Evolutionary conservation across 35 echinoderm and acorn worm genomes (phyloP).

Genomic region (Strongylocentrotus purpuratus): DNA sequence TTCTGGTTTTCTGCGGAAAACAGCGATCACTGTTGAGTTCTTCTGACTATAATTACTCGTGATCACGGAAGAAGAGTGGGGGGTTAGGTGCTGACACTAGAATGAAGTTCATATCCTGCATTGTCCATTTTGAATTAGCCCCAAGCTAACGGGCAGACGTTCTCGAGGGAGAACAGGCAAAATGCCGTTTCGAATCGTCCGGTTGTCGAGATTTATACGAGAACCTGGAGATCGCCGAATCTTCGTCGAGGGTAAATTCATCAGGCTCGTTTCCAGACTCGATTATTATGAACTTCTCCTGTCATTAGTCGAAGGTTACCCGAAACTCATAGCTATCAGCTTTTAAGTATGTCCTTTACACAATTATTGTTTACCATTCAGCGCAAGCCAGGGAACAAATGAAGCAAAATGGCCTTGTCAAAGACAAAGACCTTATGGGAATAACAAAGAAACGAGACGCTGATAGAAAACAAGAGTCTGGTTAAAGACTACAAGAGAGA

Average conservation of each 20-base stretch:
- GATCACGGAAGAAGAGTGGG: conserved; percentile 37
- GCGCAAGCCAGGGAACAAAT: no score
- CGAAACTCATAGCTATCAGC: no score
- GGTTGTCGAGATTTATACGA: neutral
- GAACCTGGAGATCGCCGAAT: neutral
- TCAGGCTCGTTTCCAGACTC: neutral
- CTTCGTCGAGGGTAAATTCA: neutral
- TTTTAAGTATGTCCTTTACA: no score
- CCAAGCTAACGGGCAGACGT: conserved; percentile 39
- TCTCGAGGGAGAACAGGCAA: neutral
- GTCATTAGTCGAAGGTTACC: neutral
- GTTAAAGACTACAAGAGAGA: neutral
- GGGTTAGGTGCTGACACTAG: conserved; percentile 31
- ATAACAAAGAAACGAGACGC: neutral
- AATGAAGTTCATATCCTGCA: conserved; percentile 41
- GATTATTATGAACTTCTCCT: neutral
- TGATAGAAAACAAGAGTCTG: neutral
- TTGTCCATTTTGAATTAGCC: conserved; percentile 44
- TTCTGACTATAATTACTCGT: conserved; percentile 37
- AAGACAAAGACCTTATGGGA: no score
- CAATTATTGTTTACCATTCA: no score
- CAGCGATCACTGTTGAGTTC: neutral
- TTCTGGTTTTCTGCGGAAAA: conserved; percentile 17
- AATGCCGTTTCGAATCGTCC: neutral
- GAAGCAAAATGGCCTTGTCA: no score